Evolutionary conservation across 2,888 invertebrate species (phyloP), one percentile per base, ranked within the genome.

Genomic region (Lissocephala sabroskyi): DNA sequence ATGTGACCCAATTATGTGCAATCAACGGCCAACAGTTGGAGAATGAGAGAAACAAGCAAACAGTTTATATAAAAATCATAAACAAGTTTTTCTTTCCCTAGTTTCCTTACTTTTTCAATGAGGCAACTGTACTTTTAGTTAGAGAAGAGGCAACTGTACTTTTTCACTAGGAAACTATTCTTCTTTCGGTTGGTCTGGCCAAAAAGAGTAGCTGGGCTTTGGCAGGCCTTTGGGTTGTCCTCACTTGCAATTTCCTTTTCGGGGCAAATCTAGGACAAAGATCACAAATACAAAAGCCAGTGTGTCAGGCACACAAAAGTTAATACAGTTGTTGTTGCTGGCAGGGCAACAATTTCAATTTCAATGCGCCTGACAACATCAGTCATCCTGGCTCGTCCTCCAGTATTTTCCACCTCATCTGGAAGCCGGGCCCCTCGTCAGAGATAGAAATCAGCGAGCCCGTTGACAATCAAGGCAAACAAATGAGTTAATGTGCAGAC

Each of bases 1-100:
- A 73, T 76, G 65, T 73, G 73, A 73, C 73, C 76, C 73, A 73
- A 73, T 73, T 73, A 76, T 59, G 47, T 54, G 73, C 65, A 76
- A 73, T 73, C 73, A 54, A 45, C 29, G 49, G 32, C 45, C 47
- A 41, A n/a, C n/a, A n/a, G n/a, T n/a, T n/a, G n/a, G n/a, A n/a
- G n/a, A n/a, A n/a, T n/a, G n/a, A n/a, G n/a, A 63, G 41, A 50
- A 44, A 49, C 29, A 58, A 57, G 43, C 18, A 41, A 23, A 23
- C 3, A 5, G 23, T 23, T 23, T 7, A 23, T 23, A 23, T 23
- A 23, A 23, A 23, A 23, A n/a, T n/a, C n/a, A n/a, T n/a, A n/a
- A n/a, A n/a, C n/a, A n/a, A n/a, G n/a, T n/a, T n/a, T n/a, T n/a
- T n/a, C n/a, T n/a, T n/a, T n/a, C n/a, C n/a, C n/a, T n/a, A n/a